Evolutionary conservation across 2,888 invertebrate species (phyloP), one percentile per base, ranked within the genome.

Genomic region (Lypha dubia): DNA sequence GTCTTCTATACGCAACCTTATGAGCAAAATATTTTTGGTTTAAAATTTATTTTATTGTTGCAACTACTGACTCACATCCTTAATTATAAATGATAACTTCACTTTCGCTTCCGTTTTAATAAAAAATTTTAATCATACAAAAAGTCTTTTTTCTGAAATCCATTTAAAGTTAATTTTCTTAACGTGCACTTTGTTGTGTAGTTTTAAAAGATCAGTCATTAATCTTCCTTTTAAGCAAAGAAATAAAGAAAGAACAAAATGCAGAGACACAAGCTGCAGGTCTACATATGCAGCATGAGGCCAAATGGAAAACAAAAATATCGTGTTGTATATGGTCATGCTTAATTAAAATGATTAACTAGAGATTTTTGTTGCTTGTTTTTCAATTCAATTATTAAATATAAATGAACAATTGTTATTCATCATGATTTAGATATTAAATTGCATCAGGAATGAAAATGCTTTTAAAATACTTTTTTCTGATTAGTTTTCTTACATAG

Each of bases 301-400:
- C 53, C 15, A 44, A 41, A 8, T 60, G 13, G 13, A 24, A 74
- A 35, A 49, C 1, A 46, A 35, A 67, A 32, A 38, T 41, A 79
- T 56, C 70, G 73, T 77, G 84, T 76, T 80, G 62, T 76, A 53
- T 73, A 73, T 79, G 85, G 81, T 85, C 85, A 85, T 82, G 86
- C 68, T 56, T 82, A 83, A 85, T 85, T 86, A 83, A 83, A 60
- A 74, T 74, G 79, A 74, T 81, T 84, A 81, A 81, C 77, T 77
- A 75, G 58, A 67, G 67, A 56, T 38, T 41, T 68, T 49, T 80
- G 38, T n/a, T 74, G 44, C 38, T 80, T 44, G 17, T 38, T 65
- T 28, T 53, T 15, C 38, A 51, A 32, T n/a, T n/a, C n/a, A 46
- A n/a, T 41, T 24, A 15, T 28, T 13, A n/a, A 20, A 41, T 38